Percentiles rank a stretch among this genome's conserved stretches.
These are phyloP conservation scores for Uria lomvia DNA, from an alignment of 2,113 vertebrate genomes.

Conservation along the genomic window DNA sequence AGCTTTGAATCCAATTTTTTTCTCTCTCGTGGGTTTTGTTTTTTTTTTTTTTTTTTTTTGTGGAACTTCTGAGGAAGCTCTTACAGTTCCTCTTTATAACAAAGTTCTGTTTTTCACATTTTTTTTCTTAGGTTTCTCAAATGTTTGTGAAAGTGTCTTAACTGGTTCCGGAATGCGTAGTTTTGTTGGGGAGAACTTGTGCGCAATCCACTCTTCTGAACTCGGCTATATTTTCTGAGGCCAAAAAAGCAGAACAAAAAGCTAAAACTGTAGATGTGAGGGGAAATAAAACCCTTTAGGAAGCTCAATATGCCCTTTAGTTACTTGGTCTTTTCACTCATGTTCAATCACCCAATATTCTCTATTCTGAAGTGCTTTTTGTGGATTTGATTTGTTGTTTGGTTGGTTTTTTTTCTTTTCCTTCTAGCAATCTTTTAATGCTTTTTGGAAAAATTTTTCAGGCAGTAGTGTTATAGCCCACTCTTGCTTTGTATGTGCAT, in stretches of 20 bases:
- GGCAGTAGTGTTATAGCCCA: neutral
- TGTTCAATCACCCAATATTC: neutral
- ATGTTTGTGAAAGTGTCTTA: neutral
- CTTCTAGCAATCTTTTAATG: neutral
- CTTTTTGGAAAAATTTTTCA: neutral
- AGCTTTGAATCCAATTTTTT: neutral
- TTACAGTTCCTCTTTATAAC: neutral
- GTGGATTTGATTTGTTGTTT: neutral
- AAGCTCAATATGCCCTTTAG: neutral
- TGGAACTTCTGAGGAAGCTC: neutral
- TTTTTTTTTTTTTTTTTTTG: neutral
- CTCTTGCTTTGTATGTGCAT: neutral
- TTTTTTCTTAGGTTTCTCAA: neutral
- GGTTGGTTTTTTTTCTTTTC: neutral
- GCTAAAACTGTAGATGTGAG: neutral
- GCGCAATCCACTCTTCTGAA: neutral
- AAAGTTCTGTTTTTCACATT: neutral
- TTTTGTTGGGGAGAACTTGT: neutral
- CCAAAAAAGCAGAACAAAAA: neutral
- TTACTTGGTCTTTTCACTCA: neutral
- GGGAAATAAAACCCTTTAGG: neutral
- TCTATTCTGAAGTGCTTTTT: neutral
- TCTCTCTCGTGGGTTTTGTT: too few species aligned
- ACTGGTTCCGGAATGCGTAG: neutral
- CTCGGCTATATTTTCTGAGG: neutral